Base-by-base conservation (phyloP, 1,140 invertebrate species). In the Drosophila lacteicornis region DNA sequence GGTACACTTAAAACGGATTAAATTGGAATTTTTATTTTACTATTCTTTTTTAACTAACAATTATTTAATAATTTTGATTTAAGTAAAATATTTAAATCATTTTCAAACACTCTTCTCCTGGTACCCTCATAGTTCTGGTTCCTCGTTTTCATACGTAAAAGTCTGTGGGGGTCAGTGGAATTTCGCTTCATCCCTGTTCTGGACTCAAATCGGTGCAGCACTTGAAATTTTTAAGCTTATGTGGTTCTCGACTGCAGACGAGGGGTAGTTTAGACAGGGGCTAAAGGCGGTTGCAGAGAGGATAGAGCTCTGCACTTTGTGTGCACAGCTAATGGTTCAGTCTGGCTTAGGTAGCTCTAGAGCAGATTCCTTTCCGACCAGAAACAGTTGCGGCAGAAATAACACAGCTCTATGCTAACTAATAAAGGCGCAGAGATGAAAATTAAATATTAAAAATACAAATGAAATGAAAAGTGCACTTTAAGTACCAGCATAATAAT, bases 91-190 rank as follows among this genome's bases (percentile, higher is more conserved):
- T 7, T 7, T 7, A 30, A 30, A 30, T 30, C 5, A 7, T 0
- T 30, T 7, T 30, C 7, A 30, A 30, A 9, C 7, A 33, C 8
- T 33, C 3, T 56, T 6, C 5, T 5, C 8, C 2, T 19, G 2
- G 2, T 11, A 17, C 17, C n/a, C 9, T 51, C 13, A 1, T 38
- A 1, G 12, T 9, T 38, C 1, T 13, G 8, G 2, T 4, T 15
- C 2, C 33, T 46, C 2, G 2, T 40, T 17, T 40, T n/a, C 11
- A 38, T 30, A n/a, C 8, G 13, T 11, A 27, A 71, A 75, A 46
- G 2, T 19, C 47, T 25, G 27, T 71, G 15, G 58, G 57, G 71
- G 63, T 80, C 70, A 81, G 77, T 79, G 70, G 82, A 66, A 80
- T 69, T 82, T 65, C 45, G 67, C 57, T 82, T 86, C 49, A 76